Conservation (phyloP, 2,888 invertebrate genomes). For the Drosophila kanekoi region DNA sequence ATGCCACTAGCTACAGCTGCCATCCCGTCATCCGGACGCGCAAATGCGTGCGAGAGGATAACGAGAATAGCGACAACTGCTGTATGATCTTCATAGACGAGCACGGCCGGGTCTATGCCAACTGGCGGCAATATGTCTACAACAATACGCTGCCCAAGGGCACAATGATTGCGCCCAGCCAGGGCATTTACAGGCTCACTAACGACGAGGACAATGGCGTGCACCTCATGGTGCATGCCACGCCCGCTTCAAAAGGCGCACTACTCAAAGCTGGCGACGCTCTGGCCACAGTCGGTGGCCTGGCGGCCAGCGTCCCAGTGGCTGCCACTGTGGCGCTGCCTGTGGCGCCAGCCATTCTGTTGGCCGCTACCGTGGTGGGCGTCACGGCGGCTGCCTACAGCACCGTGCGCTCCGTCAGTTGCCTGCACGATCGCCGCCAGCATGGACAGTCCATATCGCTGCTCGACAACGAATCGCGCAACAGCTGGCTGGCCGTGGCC, state of each 20-base stretch:
- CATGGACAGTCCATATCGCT: constrained; percentile 74
- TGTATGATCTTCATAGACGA: constrained; percentile 82
- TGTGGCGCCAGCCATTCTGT: constrained; percentile 55
- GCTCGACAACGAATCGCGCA: constrained; percentile 68
- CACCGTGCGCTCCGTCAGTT: constrained; percentile 62
- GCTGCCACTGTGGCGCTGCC: constrained; percentile 62
- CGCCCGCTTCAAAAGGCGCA: constrained; percentile 65
- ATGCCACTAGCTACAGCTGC: constrained; percentile 61
- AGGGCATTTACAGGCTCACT: constrained; percentile 81
- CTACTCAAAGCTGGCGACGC: constrained; percentile 65
- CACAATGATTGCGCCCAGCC: constrained; percentile 81
- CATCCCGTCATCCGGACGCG: constrained; percentile 80
- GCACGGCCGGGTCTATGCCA: constrained; percentile 84
- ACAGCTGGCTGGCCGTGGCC: constrained; percentile 76
- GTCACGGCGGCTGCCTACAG: constrained; percentile 66
- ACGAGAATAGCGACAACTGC: constrained; percentile 69
- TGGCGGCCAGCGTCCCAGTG: constrained; percentile 61
- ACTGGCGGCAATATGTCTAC: constrained; percentile 84
- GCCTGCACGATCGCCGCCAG: constrained; percentile 62
- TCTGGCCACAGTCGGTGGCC: constrained; percentile 71
- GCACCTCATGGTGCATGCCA: constrained; percentile 66
- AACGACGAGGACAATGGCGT: constrained; percentile 57
- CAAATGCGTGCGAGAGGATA: constrained; percentile 68
- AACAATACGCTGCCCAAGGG: constrained; percentile 84
- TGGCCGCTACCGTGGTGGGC: constrained; percentile 63